Evolutionary conservation across 2,797 vertebrate species (phyloP).

Genomic region (Nasua narica): DNA sequence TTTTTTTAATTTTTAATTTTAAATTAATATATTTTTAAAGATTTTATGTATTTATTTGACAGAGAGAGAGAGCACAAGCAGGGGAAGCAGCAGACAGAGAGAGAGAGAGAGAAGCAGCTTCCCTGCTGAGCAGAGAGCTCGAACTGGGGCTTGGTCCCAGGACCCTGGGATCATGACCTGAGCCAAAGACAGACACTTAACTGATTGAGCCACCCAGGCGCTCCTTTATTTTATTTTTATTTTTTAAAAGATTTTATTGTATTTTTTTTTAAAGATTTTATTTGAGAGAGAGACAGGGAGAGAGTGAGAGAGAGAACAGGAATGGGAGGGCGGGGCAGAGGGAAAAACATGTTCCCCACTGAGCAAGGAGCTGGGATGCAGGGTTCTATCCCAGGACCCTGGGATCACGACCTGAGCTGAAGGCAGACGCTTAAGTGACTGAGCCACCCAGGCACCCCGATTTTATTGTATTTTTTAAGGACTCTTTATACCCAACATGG

Average conservation of each 20-base stretch:
- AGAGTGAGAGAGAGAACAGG: neutral
- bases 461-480: neutral
- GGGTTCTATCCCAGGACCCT: neutral
- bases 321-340: neutral
- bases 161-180: neutral
- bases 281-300: neutral
- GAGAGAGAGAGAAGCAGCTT: too few relatives aligned
- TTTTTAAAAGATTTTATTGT: neutral
- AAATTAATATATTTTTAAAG: neutral
- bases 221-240: too few relatives aligned
- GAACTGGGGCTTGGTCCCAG: too few relatives aligned
- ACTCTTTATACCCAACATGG: neutral
- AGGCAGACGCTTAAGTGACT: neutral
- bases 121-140: too few relatives aligned
- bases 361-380: neutral
- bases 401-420: neutral
- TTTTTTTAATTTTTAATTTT: neutral
- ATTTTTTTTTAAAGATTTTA: neutral
- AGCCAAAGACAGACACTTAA: neutral
- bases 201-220: neutral
- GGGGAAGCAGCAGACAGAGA: too few relatives aligned
- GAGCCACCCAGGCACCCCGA: neutral
- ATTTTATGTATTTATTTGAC: neutral
- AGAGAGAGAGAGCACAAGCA: neutral
- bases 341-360: neutral